These are phyloP conservation scores for Eidolon dupreanum DNA, from an alignment of 2,797 vertebrate genomes.

Conservation along the genomic window DNA sequence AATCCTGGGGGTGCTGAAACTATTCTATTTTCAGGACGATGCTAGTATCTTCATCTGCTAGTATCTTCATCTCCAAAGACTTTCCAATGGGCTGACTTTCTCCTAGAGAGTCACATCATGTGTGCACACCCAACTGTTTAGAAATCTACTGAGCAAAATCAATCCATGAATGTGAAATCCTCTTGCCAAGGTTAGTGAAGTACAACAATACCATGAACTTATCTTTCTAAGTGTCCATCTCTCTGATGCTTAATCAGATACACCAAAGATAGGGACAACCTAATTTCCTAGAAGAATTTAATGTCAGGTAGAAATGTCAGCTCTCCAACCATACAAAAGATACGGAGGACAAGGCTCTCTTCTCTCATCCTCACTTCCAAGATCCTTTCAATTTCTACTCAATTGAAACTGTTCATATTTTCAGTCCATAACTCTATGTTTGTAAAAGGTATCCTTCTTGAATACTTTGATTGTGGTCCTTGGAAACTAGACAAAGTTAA, in stretches of 20 bases:
- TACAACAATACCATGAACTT: background rate
- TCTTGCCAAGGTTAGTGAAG: background rate
- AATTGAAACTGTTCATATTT: background rate
- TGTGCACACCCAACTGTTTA: background rate
- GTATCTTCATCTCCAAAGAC: background rate
- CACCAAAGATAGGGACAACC: background rate
- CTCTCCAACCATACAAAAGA: background rate
- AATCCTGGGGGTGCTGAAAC: background rate
- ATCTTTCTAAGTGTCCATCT: background rate
- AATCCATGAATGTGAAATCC: background rate
- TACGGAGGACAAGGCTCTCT: background rate
- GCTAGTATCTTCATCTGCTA: background rate
- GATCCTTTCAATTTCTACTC: background rate
- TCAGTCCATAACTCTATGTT: background rate
- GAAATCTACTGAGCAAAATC: background rate
- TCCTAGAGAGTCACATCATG: background rate
- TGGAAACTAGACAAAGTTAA: background rate
- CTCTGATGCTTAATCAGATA: background rate
- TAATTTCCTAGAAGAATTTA: background rate
- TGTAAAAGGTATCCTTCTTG: background rate
- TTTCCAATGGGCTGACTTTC: background rate
- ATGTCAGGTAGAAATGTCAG: background rate
- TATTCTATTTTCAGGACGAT: background rate
- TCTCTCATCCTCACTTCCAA: background rate
- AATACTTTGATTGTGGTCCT: background rate